Evolutionary conservation across 2,113 vertebrate genomes (phyloP).

Genomic region (Rhinolophus sinicus): DNA sequence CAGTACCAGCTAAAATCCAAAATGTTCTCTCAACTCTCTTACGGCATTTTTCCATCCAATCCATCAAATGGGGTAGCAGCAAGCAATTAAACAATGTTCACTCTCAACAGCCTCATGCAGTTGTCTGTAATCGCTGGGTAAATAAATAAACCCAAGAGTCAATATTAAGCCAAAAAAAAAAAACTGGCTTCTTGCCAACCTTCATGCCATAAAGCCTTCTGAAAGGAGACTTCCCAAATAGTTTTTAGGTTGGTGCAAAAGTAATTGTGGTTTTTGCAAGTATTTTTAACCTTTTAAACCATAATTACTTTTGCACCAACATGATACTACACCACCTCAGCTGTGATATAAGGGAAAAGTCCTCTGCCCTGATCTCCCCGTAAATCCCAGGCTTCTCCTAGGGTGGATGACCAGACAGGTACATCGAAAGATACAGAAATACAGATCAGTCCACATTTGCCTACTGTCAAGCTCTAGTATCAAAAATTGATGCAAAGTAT

Average conservation of each 20-base stretch:
- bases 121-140: background rate
- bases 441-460: background rate
- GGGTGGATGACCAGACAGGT: background rate
- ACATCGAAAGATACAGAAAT: background rate
- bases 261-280: no score
- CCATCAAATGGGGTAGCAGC: background rate
- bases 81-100: background rate
- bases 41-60: background rate
- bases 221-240: background rate
- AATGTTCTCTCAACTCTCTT: background rate
- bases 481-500: background rate
- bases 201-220: background rate
- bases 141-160: background rate
- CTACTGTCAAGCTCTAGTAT: background rate
- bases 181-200: background rate
- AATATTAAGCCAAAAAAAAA: background rate
- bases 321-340: background rate
- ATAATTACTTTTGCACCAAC: no score
- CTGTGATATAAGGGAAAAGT: background rate
- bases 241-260: no score
- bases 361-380: background rate
- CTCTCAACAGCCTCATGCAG: background rate
- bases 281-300: no score
- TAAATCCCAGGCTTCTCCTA: background rate
- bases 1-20: background rate